Evolutionary conservation across 2,113 vertebrate genomes (phyloP), one percentile per base, ranked within the genome.

Genomic region (Peromyscus maniculatus): DNA sequence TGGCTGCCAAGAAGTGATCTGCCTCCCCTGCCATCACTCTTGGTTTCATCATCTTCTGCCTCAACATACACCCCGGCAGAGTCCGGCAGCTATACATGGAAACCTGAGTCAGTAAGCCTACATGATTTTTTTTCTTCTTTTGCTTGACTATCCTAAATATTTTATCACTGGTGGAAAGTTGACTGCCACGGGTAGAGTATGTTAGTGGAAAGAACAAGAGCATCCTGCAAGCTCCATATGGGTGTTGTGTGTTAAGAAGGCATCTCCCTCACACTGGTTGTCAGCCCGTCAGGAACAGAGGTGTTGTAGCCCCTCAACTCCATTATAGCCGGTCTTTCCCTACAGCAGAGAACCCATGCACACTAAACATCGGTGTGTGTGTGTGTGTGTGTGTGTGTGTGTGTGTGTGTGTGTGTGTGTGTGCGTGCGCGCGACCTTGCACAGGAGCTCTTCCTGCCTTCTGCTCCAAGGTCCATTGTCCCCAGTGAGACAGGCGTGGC

Each of bases 191-290:
- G 31, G 5, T 69, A 24, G 24, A 78, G 28, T 46, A 89, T 75
- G 1, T 57, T 52, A 64, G 75, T 16, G 8, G 15, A 3, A 33
- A 52, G 28, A 52, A 33, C 13, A 87, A 72, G 9, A 43, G 10
- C 21, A 21, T 8, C 59, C 43, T 71, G 3, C 24, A 52, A 46
- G 52, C 6, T 52, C 31, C 0, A 12, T 0, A 0, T 0, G 16
- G 72, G 0, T 46, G 39, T n/a, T 59, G 1, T 31, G 19, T 49
- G 24, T 28, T 69, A 94, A 89, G 28, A 75, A 36, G 24, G 26
- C 28, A 1, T 9, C 46, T 82, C 31, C 46, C 78, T 31, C 49
- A 57, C 1, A 55, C 59, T 57, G 62, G 11, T 12, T 6, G 6
- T 75, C 43, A 91, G 74, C 21, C 55, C 7, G 57, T 94, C 28